These are phyloP conservation scores for Pseudorasbora parva DNA, from an alignment of 2,113 vertebrate genomes.

Conservation along the genomic window DNA sequence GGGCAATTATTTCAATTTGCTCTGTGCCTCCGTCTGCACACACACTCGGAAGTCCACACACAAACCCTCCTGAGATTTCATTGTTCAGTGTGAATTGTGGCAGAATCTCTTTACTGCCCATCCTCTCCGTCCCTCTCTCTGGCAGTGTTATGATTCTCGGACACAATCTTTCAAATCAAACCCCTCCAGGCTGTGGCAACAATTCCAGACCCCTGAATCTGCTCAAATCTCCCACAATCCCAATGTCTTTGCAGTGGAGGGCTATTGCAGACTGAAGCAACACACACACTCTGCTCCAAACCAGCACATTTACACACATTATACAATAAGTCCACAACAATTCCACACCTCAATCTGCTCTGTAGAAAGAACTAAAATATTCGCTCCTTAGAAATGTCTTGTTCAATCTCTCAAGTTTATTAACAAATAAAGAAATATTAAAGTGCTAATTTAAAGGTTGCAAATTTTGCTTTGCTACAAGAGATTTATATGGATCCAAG, in stretches of 20 bases:
- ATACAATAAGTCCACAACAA: not conserved
- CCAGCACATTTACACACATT: not conserved
- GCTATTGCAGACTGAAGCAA: not conserved
- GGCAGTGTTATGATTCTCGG: not conserved
- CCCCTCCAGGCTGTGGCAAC: conserved; percentile 30
- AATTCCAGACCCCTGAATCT: conserved; percentile 46
- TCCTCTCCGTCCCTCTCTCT: conserved; percentile 14
- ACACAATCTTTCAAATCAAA: conserved; percentile 34
- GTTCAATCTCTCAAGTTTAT: not conserved
- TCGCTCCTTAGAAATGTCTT: not conserved
- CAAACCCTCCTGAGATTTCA: not conserved
- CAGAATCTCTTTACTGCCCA: conserved; percentile 41
- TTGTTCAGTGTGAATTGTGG: not conserved
- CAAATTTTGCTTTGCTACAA: no score
- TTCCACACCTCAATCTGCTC: not conserved
- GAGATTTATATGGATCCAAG: no score
- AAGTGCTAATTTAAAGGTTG: not conserved
- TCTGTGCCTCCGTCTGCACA: not conserved
- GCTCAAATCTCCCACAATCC: conserved; percentile 35
- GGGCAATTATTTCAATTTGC: conserved; percentile 28
- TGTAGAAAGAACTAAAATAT: no score
- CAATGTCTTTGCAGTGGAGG: not conserved
- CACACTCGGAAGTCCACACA: not conserved
- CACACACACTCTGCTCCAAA: not conserved
- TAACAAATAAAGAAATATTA: not conserved